A percentile compares a stretch with the other conserved stretches of the same genome.
phyloP scores from a whole-genome alignment of 2,797 vertebrate species.

The Esox lucius region DNA sequence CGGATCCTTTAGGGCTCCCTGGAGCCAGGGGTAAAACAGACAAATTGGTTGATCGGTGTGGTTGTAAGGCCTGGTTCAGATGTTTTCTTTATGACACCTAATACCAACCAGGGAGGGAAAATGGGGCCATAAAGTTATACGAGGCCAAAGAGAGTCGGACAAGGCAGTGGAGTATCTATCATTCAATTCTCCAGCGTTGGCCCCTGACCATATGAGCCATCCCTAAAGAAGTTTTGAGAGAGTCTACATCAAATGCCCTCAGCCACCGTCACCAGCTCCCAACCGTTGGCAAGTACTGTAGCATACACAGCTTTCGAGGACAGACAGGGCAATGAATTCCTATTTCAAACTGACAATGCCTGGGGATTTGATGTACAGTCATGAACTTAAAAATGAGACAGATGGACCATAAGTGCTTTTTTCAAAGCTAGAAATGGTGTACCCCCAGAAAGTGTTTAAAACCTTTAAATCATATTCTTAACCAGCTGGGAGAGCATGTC shows the following conservation, averaged over 20 bases:
- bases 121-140: slow-evolving; percentile 55
- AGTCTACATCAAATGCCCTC: slow-evolving; percentile 60
- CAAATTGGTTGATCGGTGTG: slow-evolving; percentile 52
- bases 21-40: slow-evolving; percentile 35
- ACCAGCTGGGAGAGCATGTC: no score
- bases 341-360: slow-evolving; percentile 64
- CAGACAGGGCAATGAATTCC: slow-evolving; percentile 56
- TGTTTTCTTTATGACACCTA: slow-evolving; percentile 51
- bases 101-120: slow-evolving; percentile 43
- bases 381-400: slow-evolving; percentile 54
- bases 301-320: slow-evolving; percentile 60
- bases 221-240: slow-evolving; percentile 51
- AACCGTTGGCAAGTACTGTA: slow-evolving; percentile 56
- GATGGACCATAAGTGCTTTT: slow-evolving; percentile 43
- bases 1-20: slow-evolving; percentile 46
- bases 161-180: slow-evolving; percentile 53
- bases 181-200: slow-evolving; percentile 51
- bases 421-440: neutral
- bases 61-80: slow-evolving; percentile 37
- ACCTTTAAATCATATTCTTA: neutral
- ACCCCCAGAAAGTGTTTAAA: slow-evolving; percentile 1
- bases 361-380: slow-evolving; percentile 57
- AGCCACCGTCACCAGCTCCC: slow-evolving; percentile 44
- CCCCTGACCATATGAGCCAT: slow-evolving; percentile 44
- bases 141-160: slow-evolving; percentile 52